These are phyloP conservation scores for Urocynchramus pylzowi DNA, from an alignment of 2,113 vertebrate genomes.

Conservation along the genomic window DNA sequence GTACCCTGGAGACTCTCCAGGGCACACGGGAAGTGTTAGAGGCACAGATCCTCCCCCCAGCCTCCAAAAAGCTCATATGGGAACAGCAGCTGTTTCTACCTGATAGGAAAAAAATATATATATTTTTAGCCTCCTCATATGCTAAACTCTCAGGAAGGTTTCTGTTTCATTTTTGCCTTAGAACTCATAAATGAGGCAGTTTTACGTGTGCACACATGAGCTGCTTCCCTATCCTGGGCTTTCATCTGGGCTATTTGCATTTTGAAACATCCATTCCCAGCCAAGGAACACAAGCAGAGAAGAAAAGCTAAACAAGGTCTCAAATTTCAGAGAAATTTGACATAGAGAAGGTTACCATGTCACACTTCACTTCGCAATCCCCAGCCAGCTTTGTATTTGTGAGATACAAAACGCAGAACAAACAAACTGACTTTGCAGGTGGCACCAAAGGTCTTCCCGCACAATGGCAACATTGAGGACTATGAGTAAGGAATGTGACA, in stretches of 20 bases:
- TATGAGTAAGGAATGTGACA: not conserved
- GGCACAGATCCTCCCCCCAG: not conserved
- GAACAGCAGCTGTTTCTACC: not conserved
- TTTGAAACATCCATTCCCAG: not conserved
- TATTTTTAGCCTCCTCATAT: not conserved
- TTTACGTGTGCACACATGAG: not conserved
- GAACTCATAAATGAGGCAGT: not conserved
- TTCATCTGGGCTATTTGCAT: not conserved
- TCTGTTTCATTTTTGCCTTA: not conserved
- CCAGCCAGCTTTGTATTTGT: not conserved
- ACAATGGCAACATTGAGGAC: rapidly evolving
- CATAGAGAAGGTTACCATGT: not conserved
- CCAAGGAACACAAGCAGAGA: not conserved
- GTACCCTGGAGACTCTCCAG: not conserved
- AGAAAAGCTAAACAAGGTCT: not conserved
- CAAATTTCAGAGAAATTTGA: not conserved
- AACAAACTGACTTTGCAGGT: not conserved
- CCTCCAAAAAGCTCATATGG: not conserved
- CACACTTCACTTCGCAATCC: not conserved
- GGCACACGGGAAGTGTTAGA: not conserved
- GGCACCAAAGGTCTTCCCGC: not conserved
- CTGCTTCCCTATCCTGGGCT: not conserved
- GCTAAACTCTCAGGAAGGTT: not conserved
- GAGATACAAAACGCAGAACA: not conserved
- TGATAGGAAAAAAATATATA: not conserved